Evolutionary conservation across 2,797 vertebrate genomes (phyloP).

Genomic region (Falco novaeseelandiae): DNA sequence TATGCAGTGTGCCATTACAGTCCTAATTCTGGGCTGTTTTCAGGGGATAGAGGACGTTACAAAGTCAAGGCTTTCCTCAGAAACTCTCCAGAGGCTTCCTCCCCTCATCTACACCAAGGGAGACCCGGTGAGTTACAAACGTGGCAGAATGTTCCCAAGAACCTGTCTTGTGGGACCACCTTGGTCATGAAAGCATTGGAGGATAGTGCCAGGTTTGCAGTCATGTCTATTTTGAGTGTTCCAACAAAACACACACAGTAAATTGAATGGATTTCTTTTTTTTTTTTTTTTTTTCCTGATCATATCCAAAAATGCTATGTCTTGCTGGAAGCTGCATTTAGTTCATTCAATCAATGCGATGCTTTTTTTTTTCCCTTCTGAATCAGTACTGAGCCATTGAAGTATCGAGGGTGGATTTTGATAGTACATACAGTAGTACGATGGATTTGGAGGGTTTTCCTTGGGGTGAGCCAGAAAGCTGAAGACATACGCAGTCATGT

Average conservation of each 20-base stretch:
- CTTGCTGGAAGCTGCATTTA: not conserved
- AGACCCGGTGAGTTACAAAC: rapidly evolving
- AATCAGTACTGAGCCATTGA: not conserved
- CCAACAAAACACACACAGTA: not conserved
- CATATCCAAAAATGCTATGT: not conserved
- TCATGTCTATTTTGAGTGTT: not conserved
- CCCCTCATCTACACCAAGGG: not conserved
- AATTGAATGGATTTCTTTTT: not conserved
- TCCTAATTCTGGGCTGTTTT: not conserved
- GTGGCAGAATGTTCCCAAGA: not conserved
- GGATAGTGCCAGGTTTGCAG: not conserved
- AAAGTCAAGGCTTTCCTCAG: not conserved
- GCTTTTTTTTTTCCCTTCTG: not conserved
- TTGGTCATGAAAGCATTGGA: not conserved
- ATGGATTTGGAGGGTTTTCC: not conserved
- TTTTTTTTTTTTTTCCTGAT: not conserved
- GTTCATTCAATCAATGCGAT: not conserved
- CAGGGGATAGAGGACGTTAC: not conserved
- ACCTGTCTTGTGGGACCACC: not conserved
- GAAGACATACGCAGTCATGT: not conserved
- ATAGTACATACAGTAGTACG: not conserved
- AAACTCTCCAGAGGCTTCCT: not conserved
- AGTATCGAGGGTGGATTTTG: not conserved
- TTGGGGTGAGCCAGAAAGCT: not conserved
- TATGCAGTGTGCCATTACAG: not conserved